A percentile compares a stretch with the other conserved stretches of the same genome.
Conservation (phyloP, 2,113 vertebrate species). For the Crotalus helleri region DNA sequence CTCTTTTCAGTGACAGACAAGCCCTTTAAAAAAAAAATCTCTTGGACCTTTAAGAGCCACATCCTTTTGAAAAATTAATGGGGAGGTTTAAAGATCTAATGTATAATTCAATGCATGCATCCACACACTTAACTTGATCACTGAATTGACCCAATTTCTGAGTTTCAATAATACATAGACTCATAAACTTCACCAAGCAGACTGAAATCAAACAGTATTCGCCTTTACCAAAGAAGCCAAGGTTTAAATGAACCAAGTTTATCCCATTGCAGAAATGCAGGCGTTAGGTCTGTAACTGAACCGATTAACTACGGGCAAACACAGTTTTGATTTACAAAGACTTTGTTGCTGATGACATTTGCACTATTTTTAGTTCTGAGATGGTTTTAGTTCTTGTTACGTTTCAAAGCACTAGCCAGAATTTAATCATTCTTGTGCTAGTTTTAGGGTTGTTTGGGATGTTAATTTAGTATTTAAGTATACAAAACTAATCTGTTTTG, state of each 20-base stretch:
- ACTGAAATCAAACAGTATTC: background rate
- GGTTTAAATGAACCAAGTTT: background rate
- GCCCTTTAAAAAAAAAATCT: background rate
- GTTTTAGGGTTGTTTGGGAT: background rate
- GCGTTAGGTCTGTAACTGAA: background rate
- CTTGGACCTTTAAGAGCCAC: background rate
- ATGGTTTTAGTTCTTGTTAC: background rate
- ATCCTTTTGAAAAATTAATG: background rate
- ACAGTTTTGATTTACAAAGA: background rate
- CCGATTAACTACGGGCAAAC: background rate
- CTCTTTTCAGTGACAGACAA: background rate
- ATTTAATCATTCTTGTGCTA: background rate
- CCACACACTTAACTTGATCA: background rate
- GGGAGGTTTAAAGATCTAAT: background rate
- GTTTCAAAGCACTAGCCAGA: background rate
- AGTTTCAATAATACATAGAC: background rate
- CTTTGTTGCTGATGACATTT: background rate
- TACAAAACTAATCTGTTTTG: background rate
- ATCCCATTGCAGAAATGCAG: background rate
- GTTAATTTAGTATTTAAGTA: background rate
- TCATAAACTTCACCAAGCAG: background rate
- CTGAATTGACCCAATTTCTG: background rate
- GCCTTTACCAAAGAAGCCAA: background rate
- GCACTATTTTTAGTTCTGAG: background rate
- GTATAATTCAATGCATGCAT: background rate